These are phyloP conservation scores for Oreochromis mossambicus DNA, from an alignment of 2,797 vertebrate species.

Conservation along the genomic window DNA sequence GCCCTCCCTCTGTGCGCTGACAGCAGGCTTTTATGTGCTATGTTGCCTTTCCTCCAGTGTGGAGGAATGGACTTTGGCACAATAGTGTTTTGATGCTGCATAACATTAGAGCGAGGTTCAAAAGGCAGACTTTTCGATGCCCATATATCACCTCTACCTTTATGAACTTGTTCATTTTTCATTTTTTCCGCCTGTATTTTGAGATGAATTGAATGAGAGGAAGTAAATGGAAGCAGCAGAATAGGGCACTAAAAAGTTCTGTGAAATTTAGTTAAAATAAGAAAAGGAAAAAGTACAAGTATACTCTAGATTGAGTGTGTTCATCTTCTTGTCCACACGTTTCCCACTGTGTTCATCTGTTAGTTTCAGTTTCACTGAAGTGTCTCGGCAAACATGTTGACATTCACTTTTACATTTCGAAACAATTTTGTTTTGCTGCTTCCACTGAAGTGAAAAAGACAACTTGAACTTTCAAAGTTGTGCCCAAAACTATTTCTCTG, in stretches of 20 bases:
- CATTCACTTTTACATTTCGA: neutral
- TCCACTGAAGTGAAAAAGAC: neutral
- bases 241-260: neutral
- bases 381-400: constrained; percentile 11
- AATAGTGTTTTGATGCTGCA: constrained; percentile 28
- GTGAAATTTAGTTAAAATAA: neutral
- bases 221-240: neutral
- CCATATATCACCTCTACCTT: constrained; percentile 35
- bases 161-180: constrained; percentile 38
- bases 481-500: constrained; percentile 30
- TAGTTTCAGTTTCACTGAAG: neutral
- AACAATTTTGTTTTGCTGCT: neutral
- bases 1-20: constrained; percentile 5
- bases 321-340: neutral
- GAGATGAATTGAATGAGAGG: neutral
- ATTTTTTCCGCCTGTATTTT: neutral
- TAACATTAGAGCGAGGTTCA: constrained; percentile 41
- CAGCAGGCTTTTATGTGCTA: constrained; percentile 18
- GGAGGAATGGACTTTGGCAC: constrained; percentile 12
- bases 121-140: constrained; percentile 12
- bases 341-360: neutral
- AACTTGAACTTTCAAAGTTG: constrained; percentile 9
- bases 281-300: neutral
- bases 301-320: neutral
- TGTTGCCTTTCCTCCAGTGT: neutral